Evolutionary conservation across 2,113 vertebrate genomes (phyloP), one percentile per base, ranked within the genome.

Genomic region (Melanocharis versteri): DNA sequence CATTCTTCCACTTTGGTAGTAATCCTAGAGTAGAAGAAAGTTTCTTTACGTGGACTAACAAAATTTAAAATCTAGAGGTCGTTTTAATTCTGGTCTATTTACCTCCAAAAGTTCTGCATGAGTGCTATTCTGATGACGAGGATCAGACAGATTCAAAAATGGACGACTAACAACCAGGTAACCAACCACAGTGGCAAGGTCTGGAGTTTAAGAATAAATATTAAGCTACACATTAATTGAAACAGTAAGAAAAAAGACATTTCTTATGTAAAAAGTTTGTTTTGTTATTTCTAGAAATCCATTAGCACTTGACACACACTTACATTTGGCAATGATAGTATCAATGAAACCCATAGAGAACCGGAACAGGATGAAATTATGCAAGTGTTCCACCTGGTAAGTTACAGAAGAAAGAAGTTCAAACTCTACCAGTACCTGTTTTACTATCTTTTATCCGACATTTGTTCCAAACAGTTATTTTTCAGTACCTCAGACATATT

Each of bases 261-360:
- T 66, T 44, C 3, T 86, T 37, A 80, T 3, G 8, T 48, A 39
- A 84, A 86, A 89, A 45, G 17, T 33, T 64, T 56, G 23, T 5
- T 83, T 77, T 82, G 5, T 44, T 54, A 62, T 81, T 91, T 37
- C 35, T 5, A 64, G 47, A 51, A 72, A 11, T 50, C 9, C 11
- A 56, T 50, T 16, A 87, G 31, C 54, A 82, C 31, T 56, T 18
- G 56, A 48, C n/a, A 68, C 47, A 80, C 37, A 98, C 99, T 99
- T 98, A 99, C 99, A 99, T 98, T 99, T 99, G 94, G 99, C 99
- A 94, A 99, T 98, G 62, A 99, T 99, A 83, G 97, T 99, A 96
- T 99, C 99, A 92, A 99, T 97, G 97, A 99, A 99, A n/a, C 99
- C 99, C 99, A 99, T 99, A 45, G 99, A 99, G 97, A 99, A 99